Conservation (phyloP, 2,797 vertebrate species). For the Streptopelia turtur region DNA sequence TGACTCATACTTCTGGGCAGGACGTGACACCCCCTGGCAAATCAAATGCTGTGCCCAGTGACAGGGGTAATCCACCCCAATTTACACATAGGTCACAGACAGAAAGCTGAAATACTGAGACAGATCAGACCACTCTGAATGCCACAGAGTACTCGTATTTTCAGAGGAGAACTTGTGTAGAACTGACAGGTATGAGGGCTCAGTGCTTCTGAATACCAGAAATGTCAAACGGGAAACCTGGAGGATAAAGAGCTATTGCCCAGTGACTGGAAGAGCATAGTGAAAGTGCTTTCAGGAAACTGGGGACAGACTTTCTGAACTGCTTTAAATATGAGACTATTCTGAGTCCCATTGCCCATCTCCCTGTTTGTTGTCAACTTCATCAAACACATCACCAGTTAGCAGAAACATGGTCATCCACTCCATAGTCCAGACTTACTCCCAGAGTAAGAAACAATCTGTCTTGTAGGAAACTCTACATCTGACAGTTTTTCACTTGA, state of each 20-base stretch:
- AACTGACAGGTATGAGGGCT: background rate
- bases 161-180: background rate
- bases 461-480: background rate
- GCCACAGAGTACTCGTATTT: background rate
- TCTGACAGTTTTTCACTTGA: background rate
- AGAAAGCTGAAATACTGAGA: background rate
- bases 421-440: background rate
- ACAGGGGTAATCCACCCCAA: background rate
- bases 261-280: fast-evolving
- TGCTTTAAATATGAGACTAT: background rate
- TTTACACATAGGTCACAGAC: background rate
- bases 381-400: background rate
- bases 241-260: background rate
- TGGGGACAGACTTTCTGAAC: background rate
- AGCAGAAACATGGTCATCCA: background rate
- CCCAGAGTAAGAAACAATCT: background rate
- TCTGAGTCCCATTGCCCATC: background rate
- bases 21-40: background rate
- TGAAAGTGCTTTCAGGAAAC: background rate
- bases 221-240: background rate
- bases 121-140: background rate
- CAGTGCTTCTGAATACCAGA: background rate
- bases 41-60: background rate
- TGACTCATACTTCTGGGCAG: too few species aligned
- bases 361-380: background rate